These are phyloP conservation scores for Xenus cinereus DNA, from an alignment of 2,113 vertebrate genomes.

Conservation along the genomic window DNA sequence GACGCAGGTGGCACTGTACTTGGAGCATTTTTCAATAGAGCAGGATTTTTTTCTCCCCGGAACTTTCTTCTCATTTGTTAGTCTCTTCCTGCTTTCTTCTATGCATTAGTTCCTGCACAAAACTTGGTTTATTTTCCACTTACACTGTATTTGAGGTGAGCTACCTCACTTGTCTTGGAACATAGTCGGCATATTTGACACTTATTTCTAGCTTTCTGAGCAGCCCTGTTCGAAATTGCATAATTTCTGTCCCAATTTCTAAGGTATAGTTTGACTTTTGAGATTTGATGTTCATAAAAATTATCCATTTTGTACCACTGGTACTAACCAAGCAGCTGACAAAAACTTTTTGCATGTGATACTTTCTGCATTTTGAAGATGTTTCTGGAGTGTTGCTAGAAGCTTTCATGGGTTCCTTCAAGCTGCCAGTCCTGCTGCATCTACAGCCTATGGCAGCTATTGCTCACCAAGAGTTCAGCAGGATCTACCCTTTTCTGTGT, in stretches of 20 bases:
- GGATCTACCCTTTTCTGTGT: neutral
- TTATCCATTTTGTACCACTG: neutral
- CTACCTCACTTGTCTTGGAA: neutral
- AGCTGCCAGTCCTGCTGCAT: neutral
- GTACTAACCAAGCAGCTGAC: neutral
- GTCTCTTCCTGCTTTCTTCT: conserved; percentile 8
- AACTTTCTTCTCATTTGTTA: neutral
- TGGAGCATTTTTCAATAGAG: neutral
- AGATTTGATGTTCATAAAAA: neutral
- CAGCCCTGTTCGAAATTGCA: neutral
- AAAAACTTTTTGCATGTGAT: neutral
- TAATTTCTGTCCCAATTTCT: neutral
- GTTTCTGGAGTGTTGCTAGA: neutral
- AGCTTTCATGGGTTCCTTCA: neutral
- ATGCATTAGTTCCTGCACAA: neutral
- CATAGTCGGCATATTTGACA: neutral
- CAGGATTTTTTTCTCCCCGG: neutral
- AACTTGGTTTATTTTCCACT: neutral
- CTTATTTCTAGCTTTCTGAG: neutral
- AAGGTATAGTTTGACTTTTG: neutral
- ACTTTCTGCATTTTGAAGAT: neutral
- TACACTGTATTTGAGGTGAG: neutral
- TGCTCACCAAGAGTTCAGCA: neutral
- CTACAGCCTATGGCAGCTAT: neutral
- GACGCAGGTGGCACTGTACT: neutral